These are phyloP conservation scores for Anolis carolinensis DNA, from an alignment of 2,113 vertebrate species.

Conservation along the genomic window DNA sequence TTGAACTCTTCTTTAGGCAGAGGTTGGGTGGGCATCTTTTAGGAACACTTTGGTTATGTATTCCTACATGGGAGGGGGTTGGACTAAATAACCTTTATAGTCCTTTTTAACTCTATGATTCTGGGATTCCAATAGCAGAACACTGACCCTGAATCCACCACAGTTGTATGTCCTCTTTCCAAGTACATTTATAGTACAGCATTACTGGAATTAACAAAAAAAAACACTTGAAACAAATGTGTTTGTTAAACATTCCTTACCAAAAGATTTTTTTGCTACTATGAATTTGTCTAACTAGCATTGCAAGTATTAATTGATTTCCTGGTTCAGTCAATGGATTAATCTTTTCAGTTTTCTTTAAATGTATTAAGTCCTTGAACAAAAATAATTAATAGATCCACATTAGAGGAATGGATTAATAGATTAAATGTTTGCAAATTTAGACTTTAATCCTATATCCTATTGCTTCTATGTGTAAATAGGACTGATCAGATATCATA, in stretches of 20 bases:
- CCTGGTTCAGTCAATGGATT: not conserved
- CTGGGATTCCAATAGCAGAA: too few relatives aligned
- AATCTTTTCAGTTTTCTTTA: not conserved
- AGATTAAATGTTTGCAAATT: not conserved
- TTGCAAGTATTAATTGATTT: not conserved
- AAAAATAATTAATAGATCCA: not conserved
- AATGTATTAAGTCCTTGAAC: not conserved
- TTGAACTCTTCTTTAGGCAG: too few relatives aligned
- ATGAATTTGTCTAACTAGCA: not conserved
- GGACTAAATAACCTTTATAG: too few relatives aligned
- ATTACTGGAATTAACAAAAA: not conserved
- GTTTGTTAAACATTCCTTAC: not conserved
- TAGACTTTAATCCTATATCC: not conserved
- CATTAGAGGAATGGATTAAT: not conserved
- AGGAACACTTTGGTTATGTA: too few relatives aligned
- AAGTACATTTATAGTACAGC: not conserved
- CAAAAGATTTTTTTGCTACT: not conserved
- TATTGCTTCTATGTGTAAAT: not conserved
- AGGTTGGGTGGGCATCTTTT: too few relatives aligned
- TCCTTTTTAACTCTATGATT: too few relatives aligned
- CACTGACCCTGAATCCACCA: too few relatives aligned
- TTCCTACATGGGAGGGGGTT: too few relatives aligned
- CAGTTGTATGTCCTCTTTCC: not conserved
- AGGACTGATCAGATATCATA: not conserved
- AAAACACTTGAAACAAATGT: not conserved